A percentile compares a stretch with the other conserved stretches of the same genome.
Evolutionary conservation across 2,797 vertebrate genomes (phyloP).

Genomic region (Heteromormyrus szaboi): DNA sequence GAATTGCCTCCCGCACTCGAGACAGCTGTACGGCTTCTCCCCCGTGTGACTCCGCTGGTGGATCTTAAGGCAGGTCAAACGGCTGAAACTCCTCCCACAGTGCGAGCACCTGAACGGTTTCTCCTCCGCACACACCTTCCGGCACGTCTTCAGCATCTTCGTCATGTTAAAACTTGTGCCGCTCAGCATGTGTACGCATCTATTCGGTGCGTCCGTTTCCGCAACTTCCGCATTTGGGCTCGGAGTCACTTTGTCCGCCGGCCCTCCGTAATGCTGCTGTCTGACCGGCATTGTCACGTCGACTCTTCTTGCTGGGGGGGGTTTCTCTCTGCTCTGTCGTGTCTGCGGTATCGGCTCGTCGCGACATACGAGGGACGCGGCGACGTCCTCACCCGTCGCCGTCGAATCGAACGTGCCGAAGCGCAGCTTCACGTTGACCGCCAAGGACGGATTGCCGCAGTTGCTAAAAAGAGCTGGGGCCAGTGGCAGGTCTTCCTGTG

Average conservation of each 20-base stretch:
- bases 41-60: conserved; percentile 43
- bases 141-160: background rate
- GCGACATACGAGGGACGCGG: background rate
- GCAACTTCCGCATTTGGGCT: background rate
- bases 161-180: background rate
- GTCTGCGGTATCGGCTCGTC: background rate
- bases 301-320: background rate
- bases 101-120: conserved; percentile 42
- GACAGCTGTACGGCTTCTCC: conserved; percentile 55
- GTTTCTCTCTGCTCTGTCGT: background rate
- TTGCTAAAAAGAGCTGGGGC: background rate
- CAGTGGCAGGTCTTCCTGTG: background rate
- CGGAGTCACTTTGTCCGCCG: background rate
- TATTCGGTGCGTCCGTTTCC: background rate
- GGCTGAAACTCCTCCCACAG: conserved; percentile 46
- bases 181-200: background rate
- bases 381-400: background rate
- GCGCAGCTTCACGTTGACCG: background rate
- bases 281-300: background rate
- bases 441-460: background rate
- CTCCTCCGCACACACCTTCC: conserved; percentile 24
- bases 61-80: conserved; percentile 45
- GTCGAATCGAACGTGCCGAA: background rate
- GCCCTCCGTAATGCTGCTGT: background rate
- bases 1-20: conserved; percentile 62